phyloP scores from a whole-genome alignment of 2,888 invertebrate genomes.

The Andrena flavipes region DNA sequence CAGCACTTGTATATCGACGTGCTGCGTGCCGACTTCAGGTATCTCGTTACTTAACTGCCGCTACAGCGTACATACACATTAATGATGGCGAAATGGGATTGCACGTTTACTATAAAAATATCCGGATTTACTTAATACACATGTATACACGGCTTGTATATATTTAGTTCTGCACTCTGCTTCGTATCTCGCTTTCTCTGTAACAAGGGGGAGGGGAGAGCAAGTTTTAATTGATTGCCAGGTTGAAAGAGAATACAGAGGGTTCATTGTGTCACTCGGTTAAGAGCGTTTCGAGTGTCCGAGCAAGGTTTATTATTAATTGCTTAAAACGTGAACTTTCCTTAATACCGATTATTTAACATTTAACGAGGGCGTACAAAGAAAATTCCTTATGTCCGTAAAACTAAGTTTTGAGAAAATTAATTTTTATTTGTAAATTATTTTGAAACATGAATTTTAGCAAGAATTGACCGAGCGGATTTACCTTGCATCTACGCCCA shows the following conservation, averaged over 20 bases:
- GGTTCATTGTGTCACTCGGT: slow-evolving; percentile 24
- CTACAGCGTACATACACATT: too few species aligned
- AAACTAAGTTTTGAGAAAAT: too few species aligned
- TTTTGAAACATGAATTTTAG: too few species aligned
- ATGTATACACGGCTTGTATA: neutral
- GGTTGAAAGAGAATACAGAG: neutral
- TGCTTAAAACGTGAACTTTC: slow-evolving; percentile 5
- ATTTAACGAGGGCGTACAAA: neutral
- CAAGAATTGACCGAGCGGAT: too few species aligned
- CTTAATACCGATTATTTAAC: neutral
- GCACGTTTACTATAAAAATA: too few species aligned
- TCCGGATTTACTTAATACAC: too few species aligned
- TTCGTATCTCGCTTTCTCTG: neutral
- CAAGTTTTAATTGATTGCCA: slow-evolving; percentile 20
- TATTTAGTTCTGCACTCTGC: slow-evolving; percentile 1
- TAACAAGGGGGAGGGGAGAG: neutral
- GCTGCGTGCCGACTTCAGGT: neutral
- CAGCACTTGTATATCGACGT: neutral
- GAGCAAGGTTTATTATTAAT: slow-evolving; percentile 7
- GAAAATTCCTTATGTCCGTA: too few species aligned
- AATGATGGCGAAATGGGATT: too few species aligned
- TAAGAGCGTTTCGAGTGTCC: slow-evolving; percentile 13
- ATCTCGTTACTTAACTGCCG: neutral
- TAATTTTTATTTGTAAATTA: too few species aligned
- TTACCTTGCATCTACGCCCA: too few species aligned